phyloP scores from a whole-genome alignment of 2,113 vertebrate species.

The Heloderma charlesbogerti region DNA sequence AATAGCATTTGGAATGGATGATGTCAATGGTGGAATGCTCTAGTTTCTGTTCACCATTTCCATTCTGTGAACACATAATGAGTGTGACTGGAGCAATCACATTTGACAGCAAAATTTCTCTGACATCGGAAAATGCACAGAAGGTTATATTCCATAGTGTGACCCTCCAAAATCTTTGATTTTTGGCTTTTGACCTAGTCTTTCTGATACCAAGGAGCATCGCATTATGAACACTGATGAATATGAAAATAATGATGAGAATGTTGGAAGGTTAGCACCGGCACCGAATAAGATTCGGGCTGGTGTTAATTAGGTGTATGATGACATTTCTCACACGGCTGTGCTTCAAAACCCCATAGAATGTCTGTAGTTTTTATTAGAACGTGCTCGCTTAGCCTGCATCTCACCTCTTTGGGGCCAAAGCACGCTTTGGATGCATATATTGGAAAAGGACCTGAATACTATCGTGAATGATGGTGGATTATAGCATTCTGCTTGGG shows the following conservation, averaged over 20 bases:
- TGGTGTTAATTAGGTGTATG: conserved; percentile 51
- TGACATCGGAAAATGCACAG: conserved; percentile 50
- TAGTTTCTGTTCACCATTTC: conserved; percentile 15
- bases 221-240: conserved; percentile 42
- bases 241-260: conserved; percentile 54
- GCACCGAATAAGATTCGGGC: conserved; percentile 22
- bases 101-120: conserved; percentile 53
- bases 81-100: conserved; percentile 52
- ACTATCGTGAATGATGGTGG: not conserved
- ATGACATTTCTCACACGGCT: conserved; percentile 39
- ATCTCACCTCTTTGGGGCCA: conserved; percentile 16
- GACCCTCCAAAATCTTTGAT: conserved; percentile 57
- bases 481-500: not conserved
- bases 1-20: conserved; percentile 27
- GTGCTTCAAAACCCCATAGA: not conserved
- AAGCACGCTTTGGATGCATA: not conserved
- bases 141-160: conserved; percentile 44
- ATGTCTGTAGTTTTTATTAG: conserved; percentile 32
- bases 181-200: conserved; percentile 49
- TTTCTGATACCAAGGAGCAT: conserved; percentile 47
- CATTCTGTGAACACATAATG: conserved; percentile 50
- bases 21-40: not conserved
- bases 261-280: conserved; percentile 37
- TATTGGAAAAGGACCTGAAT: not conserved
- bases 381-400: not conserved